A percentile compares a stretch with the other conserved stretches of the same genome.
phyloP scores from a whole-genome alignment of 2,888 invertebrate genomes.

The Sphecodes monilicornis region DNA sequence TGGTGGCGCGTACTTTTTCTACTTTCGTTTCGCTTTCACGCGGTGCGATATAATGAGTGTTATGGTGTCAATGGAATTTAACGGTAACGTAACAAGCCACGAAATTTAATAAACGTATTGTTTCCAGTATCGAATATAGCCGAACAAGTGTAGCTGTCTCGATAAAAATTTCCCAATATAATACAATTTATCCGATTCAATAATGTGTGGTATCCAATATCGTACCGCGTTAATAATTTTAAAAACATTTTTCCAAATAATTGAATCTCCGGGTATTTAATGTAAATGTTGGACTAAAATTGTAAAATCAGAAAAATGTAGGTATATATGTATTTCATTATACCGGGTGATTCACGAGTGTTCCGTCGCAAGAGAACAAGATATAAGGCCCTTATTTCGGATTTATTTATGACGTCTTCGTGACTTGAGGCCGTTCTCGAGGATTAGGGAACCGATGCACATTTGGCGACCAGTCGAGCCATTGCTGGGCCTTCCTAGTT shows the following conservation, averaged over 20 bases:
- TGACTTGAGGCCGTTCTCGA: too few species aligned
- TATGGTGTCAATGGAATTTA: background rate
- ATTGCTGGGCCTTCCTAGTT: too few species aligned
- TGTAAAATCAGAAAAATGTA: too few species aligned
- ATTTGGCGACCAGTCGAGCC: too few species aligned
- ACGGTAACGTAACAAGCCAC: too few species aligned
- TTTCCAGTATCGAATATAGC: background rate
- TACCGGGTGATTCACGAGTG: too few species aligned
- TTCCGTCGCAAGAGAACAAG: too few species aligned
- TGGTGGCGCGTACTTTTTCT: background rate
- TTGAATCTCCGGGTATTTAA: background rate
- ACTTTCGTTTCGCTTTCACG: background rate
- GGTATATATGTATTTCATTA: too few species aligned
- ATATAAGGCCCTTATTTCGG: too few species aligned
- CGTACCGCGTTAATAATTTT: background rate
- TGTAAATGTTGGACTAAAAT: too few species aligned
- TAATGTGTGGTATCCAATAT: background rate
- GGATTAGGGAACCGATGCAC: too few species aligned
- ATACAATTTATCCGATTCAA: background rate
- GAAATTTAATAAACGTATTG: conserved; percentile 14
- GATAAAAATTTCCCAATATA: background rate
- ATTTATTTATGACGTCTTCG: too few species aligned
- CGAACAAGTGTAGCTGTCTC: background rate
- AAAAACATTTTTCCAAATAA: background rate
- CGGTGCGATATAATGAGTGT: background rate